Evolutionary conservation across 1,140 invertebrate species (phyloP).

Genomic region (Bombyx mandarina): DNA sequence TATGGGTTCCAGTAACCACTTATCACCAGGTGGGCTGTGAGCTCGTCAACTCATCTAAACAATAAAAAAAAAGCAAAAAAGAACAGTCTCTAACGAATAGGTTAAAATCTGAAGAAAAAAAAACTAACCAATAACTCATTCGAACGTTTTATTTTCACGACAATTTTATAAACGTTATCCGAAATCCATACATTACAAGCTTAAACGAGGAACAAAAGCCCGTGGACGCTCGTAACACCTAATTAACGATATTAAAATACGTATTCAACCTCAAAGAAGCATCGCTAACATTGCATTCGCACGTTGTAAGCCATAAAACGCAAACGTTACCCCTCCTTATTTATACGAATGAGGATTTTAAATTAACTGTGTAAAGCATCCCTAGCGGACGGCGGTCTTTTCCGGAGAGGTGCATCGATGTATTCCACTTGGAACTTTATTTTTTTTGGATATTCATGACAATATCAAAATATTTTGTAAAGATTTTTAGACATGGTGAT

Average conservation of each 20-base stretch:
- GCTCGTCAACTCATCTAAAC: too few species aligned
- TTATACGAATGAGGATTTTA: conserved; percentile 67
- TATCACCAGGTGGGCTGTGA: too few species aligned
- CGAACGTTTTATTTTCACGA: too few species aligned
- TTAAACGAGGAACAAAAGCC: conserved; percentile 25
- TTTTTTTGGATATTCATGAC: too few species aligned
- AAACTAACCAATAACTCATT: too few species aligned
- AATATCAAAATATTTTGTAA: too few species aligned
- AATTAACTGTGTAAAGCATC: conserved; percentile 65
- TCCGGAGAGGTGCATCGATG: conserved; percentile 23
- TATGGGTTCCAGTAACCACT: too few species aligned
- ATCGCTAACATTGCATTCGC: conserved; percentile 57
- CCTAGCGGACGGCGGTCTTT: conserved; percentile 30
- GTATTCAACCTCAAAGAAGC: conserved; percentile 50
- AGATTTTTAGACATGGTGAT: too few species aligned
- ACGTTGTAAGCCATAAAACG: conserved; percentile 65
- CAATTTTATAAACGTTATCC: too few species aligned
- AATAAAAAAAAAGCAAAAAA: too few species aligned
- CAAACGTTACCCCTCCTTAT: conserved; percentile 64
- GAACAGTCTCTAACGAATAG: too few species aligned
- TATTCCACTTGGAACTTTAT: conserved; percentile 28
- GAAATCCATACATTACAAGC: conserved; percentile 10
- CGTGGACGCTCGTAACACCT: conserved; percentile 49
- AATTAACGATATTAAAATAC: conserved; percentile 70
- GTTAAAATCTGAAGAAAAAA: too few species aligned